These are phyloP conservation scores for Cinclus cinclus DNA, from an alignment of 2,113 vertebrate species.

Conservation along the genomic window DNA sequence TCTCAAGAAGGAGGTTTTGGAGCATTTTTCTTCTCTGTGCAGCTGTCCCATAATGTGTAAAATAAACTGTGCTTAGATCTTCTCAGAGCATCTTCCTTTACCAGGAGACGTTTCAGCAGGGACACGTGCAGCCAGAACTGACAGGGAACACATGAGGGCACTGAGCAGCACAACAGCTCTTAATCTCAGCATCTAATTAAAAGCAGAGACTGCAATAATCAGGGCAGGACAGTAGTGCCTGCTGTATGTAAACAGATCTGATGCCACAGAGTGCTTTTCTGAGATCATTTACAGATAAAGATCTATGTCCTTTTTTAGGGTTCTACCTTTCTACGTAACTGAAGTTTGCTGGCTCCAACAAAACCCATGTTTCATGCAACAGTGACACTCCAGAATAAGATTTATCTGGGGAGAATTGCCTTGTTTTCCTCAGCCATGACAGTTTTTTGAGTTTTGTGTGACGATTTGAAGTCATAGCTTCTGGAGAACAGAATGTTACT, in stretches of 20 bases:
- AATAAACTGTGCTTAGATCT: neutral
- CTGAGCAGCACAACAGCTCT: neutral
- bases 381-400: neutral
- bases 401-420: neutral
- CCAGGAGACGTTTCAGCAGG: fast-evolving
- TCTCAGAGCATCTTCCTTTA: neutral
- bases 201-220: slow-evolving; percentile 18
- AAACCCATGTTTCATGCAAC: neutral
- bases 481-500: neutral
- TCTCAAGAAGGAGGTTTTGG: neutral
- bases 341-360: neutral
- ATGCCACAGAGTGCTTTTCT: neutral
- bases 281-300: neutral
- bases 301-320: neutral
- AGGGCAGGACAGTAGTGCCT: neutral
- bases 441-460: neutral
- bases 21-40: neutral
- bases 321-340: neutral
- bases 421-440: neutral
- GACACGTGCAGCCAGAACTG: neutral
- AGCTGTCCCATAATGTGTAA: neutral
- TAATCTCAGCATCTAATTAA: slow-evolving; percentile 46
- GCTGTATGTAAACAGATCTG: neutral
- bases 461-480: neutral
- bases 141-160: neutral